Evolutionary conservation across 2,113 vertebrate genomes (phyloP), one percentile per base, ranked within the genome.

Genomic region (Capreolus pygargus): DNA sequence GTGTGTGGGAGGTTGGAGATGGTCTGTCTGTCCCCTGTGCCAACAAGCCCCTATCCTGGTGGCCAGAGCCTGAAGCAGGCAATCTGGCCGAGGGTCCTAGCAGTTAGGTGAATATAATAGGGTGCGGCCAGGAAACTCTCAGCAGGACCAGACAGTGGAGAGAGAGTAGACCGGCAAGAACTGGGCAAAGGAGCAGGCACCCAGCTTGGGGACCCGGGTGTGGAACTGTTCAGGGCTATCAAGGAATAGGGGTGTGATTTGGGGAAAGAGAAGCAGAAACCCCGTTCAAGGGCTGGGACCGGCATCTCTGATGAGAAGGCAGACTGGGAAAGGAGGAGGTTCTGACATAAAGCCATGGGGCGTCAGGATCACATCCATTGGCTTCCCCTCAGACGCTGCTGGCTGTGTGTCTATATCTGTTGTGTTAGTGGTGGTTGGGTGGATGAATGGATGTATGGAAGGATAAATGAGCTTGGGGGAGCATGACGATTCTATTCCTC

Each of bases 241-340:
- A 78, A 67, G n/a, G 30, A 39, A n/a, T 11, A 25, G 21, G 25
- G 16, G 25, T 79, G 2, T 0, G 21, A 9, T 33, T 28, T 81
- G n/a, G n/a, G 23, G 45, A 82, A 58, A 78, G 78, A 88, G 91
- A 94, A 86, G 88, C 50, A 47, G 54, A 96, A 58, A 39, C 3
- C 13, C 89, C n/a, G 1, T 16, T 89, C 2, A 14, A 57, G 84
- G 27, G 14, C 74, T 58, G 43, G 79, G 21, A 23, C 79, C 2
- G 1, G 12, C 8, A 33, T 45, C 47, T 52, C 61, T 52, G 43
- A 57, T 70, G 52, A 58, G 43, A 43, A 95, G 55, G n/a, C 14
- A 54, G 58, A 15, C 58, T 60, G 39, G 54, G 47, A 43, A 78
- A 57, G 27, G 19, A 87, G 28, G 28, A 9, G 0, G 0, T 54